Evolutionary conservation across 2,888 invertebrate species (phyloP), one percentile per base, ranked within the genome.

Genomic region (Eupithecia insigniata): DNA sequence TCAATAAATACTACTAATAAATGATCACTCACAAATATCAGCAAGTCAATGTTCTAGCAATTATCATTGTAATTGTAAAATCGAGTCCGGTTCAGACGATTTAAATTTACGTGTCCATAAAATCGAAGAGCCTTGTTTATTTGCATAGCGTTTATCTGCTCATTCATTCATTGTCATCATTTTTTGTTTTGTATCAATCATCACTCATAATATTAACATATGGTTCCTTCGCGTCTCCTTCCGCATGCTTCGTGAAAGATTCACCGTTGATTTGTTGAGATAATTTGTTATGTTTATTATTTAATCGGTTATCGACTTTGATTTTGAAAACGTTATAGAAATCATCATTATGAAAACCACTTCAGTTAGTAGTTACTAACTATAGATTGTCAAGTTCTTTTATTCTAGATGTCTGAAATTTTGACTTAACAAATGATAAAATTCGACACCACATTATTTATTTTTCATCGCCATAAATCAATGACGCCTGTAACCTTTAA

Each of bases 151-250:
- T 69, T 67, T 51, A 70, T 73, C 68, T 28, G 74, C 66, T 69
- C 70, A 65, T 68, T 65, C 67, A 70, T 34, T 69, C 68, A 76
- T 70, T 69, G 67, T 67, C 14, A 62, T 30, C 22, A 66, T 55
- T 76, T 78, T 76, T 75, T 75, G 69, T 70, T 67, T 32, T 26
- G 22, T 22, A 70, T 76, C 75, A 76, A 79, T 79, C 76, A 75
- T 72, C 43, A 12, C 12, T 64, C 71, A 73, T 67, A 74, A 72
- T 66, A 82, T 80, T 77, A 76, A 76, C 78, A 78, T 81, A 68
- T 69, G 74, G 73, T 81, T 81, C 79, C 79, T 79, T 70, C 12
- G 8, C 10, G 66, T 69, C 61, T 73, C 66, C 88, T 89, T 89
- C 88, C 88, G 84, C 72, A 75, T 84, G 77, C 2, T 65, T 65